phyloP scores from a whole-genome alignment of 2,888 invertebrate genomes.

The Tyria jacobaeae region DNA sequence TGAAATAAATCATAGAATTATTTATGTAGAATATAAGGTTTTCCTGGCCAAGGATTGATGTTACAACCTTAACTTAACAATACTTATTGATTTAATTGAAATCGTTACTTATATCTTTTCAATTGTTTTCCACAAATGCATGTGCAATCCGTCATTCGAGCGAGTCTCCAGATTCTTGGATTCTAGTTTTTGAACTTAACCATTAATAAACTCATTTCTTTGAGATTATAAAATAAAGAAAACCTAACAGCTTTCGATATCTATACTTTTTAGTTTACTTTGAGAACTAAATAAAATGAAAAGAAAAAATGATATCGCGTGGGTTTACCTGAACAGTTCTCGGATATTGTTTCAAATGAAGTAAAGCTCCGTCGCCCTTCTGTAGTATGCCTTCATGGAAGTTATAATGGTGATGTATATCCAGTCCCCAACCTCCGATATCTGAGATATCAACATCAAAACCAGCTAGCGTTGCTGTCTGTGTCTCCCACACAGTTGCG shows the following conservation, averaged over 20 bases:
- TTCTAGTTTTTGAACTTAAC: too few species aligned
- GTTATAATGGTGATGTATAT: slow-evolving; percentile 99
- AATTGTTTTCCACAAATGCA: too few species aligned
- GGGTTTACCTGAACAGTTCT: slow-evolving; percentile 91
- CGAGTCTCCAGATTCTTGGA: too few species aligned
- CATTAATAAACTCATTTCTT: too few species aligned
- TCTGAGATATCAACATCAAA: slow-evolving; percentile 99
- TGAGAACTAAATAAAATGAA: not conserved
- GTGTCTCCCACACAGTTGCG: slow-evolving; percentile 97
- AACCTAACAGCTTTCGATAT: too few species aligned
- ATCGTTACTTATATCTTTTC: too few species aligned
- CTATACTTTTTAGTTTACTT: too few species aligned
- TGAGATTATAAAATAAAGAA: too few species aligned
- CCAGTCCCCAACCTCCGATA: slow-evolving; percentile 98
- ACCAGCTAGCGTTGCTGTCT: slow-evolving; percentile 97
- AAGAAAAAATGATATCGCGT: not conserved
- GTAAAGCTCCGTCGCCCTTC: slow-evolving; percentile 98
- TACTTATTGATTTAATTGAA: too few species aligned
- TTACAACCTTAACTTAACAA: too few species aligned
- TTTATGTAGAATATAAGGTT: not conserved
- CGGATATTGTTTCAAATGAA: slow-evolving; percentile 97
- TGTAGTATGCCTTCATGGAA: slow-evolving; percentile 99
- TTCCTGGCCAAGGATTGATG: too few species aligned
- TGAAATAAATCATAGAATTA: slow-evolving; percentile 76
- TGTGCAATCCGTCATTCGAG: too few species aligned